Conservation (phyloP, 30 jellyfish, hydroid and myxozoan species). For the Sanderia malayensis region DNA sequence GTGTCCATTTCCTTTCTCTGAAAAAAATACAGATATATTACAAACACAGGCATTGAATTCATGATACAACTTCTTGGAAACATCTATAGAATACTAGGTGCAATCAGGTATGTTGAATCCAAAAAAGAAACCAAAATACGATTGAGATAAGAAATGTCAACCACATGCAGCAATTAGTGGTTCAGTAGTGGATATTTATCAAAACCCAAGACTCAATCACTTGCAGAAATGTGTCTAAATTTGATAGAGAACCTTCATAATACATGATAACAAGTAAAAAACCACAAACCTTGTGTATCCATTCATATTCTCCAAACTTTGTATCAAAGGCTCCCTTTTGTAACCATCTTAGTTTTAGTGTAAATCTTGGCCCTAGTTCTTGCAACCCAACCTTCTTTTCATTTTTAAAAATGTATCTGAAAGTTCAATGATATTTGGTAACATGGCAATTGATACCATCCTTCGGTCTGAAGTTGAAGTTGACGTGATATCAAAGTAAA, state of each 20-base stretch:
- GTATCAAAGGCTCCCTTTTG: slow-evolving; percentile 93
- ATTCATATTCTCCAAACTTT: slow-evolving; percentile 91
- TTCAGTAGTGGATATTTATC: not conserved
- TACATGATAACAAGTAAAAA: not conserved
- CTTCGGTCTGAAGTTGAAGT: not conserved
- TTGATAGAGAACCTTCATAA: not conserved
- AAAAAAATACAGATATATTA: not conserved
- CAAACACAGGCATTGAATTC: not conserved
- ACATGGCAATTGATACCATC: not conserved
- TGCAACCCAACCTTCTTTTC: slow-evolving; percentile 87
- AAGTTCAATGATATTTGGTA: too few relatives aligned
- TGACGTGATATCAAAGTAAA: not conserved
- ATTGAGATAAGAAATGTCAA: not conserved
- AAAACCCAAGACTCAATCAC: not conserved
- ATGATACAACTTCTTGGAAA: too few relatives aligned
- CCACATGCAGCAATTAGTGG: not conserved
- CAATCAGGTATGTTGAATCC: not conserved
- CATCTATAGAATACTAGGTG: too few relatives aligned
- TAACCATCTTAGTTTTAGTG: slow-evolving; percentile 82
- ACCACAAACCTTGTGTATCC: slow-evolving; percentile 95
- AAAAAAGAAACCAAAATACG: too few relatives aligned
- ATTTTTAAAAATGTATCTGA: slow-evolving; percentile 78
- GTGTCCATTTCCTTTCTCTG: slow-evolving; percentile 95
- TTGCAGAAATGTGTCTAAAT: too few relatives aligned
- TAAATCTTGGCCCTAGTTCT: slow-evolving; percentile 93